A percentile compares a stretch with the other conserved stretches of the same genome.
Conservation (phyloP, 2,888 invertebrate genomes). For the Drosophila neutralis region DNA sequence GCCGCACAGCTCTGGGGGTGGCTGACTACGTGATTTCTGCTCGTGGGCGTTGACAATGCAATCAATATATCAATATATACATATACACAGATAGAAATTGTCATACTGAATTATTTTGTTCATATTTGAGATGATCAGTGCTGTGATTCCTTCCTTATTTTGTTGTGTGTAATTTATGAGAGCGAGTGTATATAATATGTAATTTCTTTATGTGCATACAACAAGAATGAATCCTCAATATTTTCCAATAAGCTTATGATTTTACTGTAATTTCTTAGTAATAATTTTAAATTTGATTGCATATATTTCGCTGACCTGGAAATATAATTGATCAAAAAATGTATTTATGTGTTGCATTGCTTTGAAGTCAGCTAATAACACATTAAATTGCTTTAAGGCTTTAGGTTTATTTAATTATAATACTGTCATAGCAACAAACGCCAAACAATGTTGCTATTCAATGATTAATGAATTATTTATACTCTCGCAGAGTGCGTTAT, state of each 20-base stretch:
- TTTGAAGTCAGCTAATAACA: neutral
- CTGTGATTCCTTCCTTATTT: neutral
- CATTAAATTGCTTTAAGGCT: neutral
- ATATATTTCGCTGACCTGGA: neutral
- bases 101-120: neutral
- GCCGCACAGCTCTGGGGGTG: conserved; percentile 30
- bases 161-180: neutral
- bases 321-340: neutral
- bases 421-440: neutral
- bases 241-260: neutral
- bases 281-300: neutral
- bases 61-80: neutral
- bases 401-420: neutral
- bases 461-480: neutral
- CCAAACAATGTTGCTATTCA: neutral
- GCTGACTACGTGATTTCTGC: conserved; percentile 16
- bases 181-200: neutral
- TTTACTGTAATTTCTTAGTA: neutral
- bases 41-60: conserved; percentile 15
- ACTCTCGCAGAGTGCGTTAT: neutral
- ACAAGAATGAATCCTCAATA: neutral
- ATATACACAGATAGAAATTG: neutral
- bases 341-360: neutral
- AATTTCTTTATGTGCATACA: neutral
- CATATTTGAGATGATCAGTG: neutral